Evolutionary conservation across 2,888 invertebrate species (phyloP), one percentile per base, ranked within the genome.

Genomic region (Sinohyriopsis cumingii): DNA sequence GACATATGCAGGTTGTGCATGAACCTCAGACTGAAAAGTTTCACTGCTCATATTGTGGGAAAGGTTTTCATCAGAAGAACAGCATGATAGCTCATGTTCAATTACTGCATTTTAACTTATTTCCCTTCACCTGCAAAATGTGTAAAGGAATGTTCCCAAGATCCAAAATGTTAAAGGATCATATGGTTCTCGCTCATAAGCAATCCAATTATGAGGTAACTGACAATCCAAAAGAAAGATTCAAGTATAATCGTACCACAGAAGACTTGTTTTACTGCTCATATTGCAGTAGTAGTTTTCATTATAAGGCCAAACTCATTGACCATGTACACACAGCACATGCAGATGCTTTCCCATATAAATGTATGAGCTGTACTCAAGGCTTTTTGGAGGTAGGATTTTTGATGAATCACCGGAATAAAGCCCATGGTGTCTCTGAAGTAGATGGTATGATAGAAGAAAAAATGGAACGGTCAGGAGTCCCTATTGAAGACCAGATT

Each of bases 31-130:
- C 67, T 22, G 84, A 85, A 68, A 75, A 72, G 9, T 84, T 77
- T 64, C 85, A 85, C 67, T 85, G 85, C 57, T 82, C 84, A 5
- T 85, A 85, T 66, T 85, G 85, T 72, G 85, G 83, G 15, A 82
- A 82, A 68, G 84, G 84, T 1, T 85, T 83, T 65, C 67, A 62
- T 22, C 72, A 78, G 28, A 83, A 83, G 57, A 65, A 70, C n/a
- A 73, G 79, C 5, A 81, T 83, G 82, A 72, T 81, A 22, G 71
- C 80, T 20, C 85, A 84, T 73, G 80, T 84, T 12, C 81, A 80
- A 55, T 72, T 78, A 24, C 73, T 82, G 4, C 85, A 85, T 71
- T 82, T 83, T 61, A 82, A 82, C 59, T 62, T 85, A 12, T 82
- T 72, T 67, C 77, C 84, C 24, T 84, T 76, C 69, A 59, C 70